Percentiles rank a stretch among this genome's conserved stretches.
Evolutionary conservation across 1,140 invertebrate species (phyloP).

Genomic region (Drosophila gunungcola): DNA sequence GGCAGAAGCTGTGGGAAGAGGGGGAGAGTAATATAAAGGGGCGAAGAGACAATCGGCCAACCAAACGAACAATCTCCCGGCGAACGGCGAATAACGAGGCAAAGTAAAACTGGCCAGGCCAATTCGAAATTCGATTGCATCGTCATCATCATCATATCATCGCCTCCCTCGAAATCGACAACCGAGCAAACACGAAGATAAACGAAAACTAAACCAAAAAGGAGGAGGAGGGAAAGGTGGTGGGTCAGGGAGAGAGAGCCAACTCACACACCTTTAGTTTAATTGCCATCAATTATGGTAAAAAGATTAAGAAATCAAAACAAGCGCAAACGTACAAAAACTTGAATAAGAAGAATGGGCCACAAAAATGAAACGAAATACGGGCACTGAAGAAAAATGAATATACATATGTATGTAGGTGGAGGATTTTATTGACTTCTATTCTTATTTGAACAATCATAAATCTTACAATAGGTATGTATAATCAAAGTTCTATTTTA

Average conservation of each 20-base stretch:
- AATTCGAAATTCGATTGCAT: constrained; percentile 54
- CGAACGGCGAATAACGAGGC: constrained; percentile 18
- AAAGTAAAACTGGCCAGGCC: constrained; percentile 41
- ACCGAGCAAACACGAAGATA: constrained; percentile 31
- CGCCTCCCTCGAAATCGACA: constrained; percentile 33
- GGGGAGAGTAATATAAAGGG: constrained; percentile 20
- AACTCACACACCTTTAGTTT: constrained; percentile 81
- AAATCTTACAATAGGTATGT: too few relatives aligned
- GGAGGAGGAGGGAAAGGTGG: too few relatives aligned
- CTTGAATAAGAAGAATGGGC: constrained; percentile 70
- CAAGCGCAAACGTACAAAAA: constrained; percentile 70
- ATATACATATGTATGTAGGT: background rate
- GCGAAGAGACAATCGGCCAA: constrained; percentile 34
- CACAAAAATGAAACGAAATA: constrained; percentile 55
- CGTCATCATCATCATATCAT: constrained; percentile 39
- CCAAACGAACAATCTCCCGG: constrained; percentile 29
- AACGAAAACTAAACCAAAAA: constrained; percentile 1
- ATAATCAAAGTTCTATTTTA: too few relatives aligned
- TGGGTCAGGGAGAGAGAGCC: constrained; percentile 5
- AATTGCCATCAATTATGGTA: constrained; percentile 83
- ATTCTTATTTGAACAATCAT: too few relatives aligned
- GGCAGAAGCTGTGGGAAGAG: background rate
- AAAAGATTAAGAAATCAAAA: constrained; percentile 84
- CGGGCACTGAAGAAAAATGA: constrained; percentile 12
- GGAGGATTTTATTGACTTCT: background rate